Conservation (phyloP, 2,888 invertebrate species). For the Melieria crassipennis region DNA sequence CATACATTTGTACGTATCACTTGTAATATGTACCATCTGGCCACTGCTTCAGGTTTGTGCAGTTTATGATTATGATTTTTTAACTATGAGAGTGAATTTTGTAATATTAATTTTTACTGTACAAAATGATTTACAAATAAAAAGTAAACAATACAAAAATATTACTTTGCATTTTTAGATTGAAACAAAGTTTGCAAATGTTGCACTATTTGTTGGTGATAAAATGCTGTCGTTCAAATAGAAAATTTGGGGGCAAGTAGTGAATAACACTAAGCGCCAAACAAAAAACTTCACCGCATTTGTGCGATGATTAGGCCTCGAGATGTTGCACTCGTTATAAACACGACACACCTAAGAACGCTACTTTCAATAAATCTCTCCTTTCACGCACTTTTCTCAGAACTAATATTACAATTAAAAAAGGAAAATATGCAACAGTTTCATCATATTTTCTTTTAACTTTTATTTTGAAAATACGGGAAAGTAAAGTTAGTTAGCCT, state of each 20-base stretch:
- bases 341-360: no score
- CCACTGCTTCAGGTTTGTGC: neutral
- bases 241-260: no score
- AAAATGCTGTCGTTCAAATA: no score
- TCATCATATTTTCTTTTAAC: neutral
- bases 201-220: neutral
- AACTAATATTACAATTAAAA: neutral
- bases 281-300: no score
- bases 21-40: no score
- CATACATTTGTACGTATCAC: no score
- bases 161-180: neutral
- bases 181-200: neutral
- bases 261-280: no score
- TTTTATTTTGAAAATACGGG: neutral
- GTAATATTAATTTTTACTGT: slow-evolving; percentile 29
- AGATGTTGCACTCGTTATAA: no score
- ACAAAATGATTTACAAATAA: slow-evolving; percentile 27
- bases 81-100: slow-evolving; percentile 24
- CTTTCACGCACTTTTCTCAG: no score
- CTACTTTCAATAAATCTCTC: no score
- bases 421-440: neutral
- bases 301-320: no score
- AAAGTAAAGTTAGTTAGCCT: neutral
- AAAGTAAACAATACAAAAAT: slow-evolving; percentile 14
- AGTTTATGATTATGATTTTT: slow-evolving; percentile 14